phyloP scores from a whole-genome alignment of 2,797 vertebrate genomes.

The Erethizon dorsatum region DNA sequence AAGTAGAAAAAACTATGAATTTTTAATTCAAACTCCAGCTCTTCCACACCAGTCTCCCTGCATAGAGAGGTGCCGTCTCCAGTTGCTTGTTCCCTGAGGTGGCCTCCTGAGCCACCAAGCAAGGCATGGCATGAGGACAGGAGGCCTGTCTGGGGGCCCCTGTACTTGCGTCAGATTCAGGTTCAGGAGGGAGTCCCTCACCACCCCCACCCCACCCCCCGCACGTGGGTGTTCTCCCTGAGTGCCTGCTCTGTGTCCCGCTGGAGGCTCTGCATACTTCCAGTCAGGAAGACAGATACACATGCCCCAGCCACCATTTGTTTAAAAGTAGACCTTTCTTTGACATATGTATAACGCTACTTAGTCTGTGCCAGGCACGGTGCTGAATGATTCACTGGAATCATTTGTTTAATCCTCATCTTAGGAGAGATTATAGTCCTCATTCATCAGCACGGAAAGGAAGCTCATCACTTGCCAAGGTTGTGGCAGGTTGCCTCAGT shows the following conservation, averaged over 20 bases:
- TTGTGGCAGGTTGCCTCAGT: neutral
- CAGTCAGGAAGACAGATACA: neutral
- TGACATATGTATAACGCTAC: neutral
- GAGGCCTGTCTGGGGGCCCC: neutral
- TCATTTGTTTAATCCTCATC: conserved; percentile 59
- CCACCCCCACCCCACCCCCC: too few species aligned
- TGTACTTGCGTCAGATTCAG: fast-evolving
- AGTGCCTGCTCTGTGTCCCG: neutral
- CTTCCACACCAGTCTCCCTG: neutral
- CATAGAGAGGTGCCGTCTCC: fast-evolving
- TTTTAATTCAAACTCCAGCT: conserved; percentile 35
- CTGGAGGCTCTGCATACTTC: neutral
- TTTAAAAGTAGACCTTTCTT: conserved; percentile 25
- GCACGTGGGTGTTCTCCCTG: neutral
- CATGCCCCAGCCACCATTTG: neutral
- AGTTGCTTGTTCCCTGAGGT: fast-evolving
- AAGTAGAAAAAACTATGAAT: conserved; percentile 49
- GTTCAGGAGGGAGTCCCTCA: neutral
- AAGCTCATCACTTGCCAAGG: neutral
- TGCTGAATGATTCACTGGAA: neutral
- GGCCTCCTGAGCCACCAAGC: neutral
- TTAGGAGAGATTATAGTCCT: conserved; percentile 3
- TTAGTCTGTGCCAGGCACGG: neutral
- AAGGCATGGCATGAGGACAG: neutral
- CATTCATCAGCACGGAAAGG: neutral